Base-by-base conservation (phyloP, 2,888 invertebrate genomes). In the Tiliacea citrago region DNA sequence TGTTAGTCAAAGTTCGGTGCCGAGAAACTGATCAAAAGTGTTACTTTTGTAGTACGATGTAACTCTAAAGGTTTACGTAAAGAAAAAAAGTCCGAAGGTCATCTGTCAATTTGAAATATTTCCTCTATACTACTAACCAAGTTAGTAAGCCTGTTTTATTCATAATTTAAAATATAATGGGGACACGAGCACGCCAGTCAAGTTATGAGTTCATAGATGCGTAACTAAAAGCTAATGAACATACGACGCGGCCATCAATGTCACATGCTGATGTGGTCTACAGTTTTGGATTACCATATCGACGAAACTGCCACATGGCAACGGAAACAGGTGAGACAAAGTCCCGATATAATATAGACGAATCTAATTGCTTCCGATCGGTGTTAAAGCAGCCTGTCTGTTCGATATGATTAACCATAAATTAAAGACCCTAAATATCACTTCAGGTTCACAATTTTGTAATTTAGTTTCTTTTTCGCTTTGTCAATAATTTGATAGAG, bases 41-140 rank as follows among this genome's bases (percentile, higher is more conserved):
- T 70, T 70, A 70, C 75, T 81, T 75, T 63, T 58, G 57, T 77
- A 81, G 62, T 60, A 75, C 81, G 75, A 81, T 67, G 69, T 73
- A 80, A 83, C 51, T 62, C 55, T 66, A 68, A 79, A 63, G 55
- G 24, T 72, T 75, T 83, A 57, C 53, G 63, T 73, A 60, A 75
- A 67, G 60, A 29, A 68, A 72, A 77, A 68, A 74, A 62, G 58
- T 71, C 42, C 60, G 82, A 84, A 84, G 77, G 84, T 77, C 83
- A 84, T 63, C 71, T 73, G 82, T 74, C 84, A 84, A 39, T 69
- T 83, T 66, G 51, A 76, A 84, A 81, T 70, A 83, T 84, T 82
- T 75, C 75, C 69, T 72, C 58, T 69, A 29, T 29, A 68, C 70
- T 49, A 53, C 66, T 63, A 63, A 79, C 67, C 76, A 65, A 81